Conservation (phyloP, 2,797 vertebrate genomes). For the Enteromius trimaculatus region DNA sequence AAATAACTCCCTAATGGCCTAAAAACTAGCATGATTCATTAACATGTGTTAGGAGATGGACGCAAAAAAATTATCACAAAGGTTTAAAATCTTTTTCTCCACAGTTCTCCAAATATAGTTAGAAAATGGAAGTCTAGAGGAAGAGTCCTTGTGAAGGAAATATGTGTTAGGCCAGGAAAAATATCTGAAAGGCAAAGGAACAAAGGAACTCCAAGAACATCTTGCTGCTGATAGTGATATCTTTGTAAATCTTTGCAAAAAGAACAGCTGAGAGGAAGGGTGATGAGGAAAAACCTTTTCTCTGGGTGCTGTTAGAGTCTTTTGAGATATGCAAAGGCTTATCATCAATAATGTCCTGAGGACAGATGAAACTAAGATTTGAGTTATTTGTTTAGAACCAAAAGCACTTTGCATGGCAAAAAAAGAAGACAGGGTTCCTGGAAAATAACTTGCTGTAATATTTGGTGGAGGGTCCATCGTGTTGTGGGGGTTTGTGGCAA, state of each 20-base stretch:
- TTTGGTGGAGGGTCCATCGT: neutral
- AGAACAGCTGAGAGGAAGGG: neutral
- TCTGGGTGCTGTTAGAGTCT: neutral
- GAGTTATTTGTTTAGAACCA: neutral
- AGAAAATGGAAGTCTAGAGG: neutral
- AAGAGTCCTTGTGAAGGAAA: neutral
- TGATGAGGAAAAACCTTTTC: neutral
- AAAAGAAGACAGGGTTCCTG: neutral
- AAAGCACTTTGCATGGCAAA: neutral
- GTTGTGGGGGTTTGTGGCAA: neutral
- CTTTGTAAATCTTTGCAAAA: neutral
- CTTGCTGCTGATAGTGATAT: neutral
- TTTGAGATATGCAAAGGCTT: neutral
- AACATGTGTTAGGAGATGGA: neutral
- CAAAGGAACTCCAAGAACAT: neutral
- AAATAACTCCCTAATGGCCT: neutral
- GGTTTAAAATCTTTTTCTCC: neutral
- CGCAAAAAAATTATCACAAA: neutral
- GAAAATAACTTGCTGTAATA: neutral
- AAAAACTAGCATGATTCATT: neutral
- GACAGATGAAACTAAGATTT: neutral
- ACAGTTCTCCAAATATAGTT: conserved; percentile 1
- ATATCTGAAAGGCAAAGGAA: neutral
- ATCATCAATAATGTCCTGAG: neutral
- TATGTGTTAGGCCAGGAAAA: neutral